Base-by-base conservation (phyloP, 2,888 invertebrate species). In the Lasiommata megera region DNA sequence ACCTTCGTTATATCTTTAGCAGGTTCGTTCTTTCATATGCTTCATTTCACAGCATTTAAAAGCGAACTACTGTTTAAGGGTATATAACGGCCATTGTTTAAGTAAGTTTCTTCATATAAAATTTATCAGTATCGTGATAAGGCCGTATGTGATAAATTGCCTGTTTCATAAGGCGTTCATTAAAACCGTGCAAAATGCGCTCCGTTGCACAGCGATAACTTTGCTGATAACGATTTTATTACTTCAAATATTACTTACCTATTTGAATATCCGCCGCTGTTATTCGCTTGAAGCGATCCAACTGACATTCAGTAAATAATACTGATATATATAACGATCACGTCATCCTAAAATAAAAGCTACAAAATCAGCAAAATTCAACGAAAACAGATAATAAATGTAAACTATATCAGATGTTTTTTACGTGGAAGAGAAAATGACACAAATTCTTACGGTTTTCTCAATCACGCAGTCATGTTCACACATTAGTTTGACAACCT, bases 101-200 rank as follows among this genome's bases (percentile, higher is more conserved):
- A 77, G 77, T 80, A 74, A 77, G 75, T 84, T 86, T 79, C 75
- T 80, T 81, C 75, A 74, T 84, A 86, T 84, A 83, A 83, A 78
- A 79, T 79, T 84, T 88, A 87, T 83, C 84, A 87, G 76, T 75
- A 80, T 74, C 76, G 74, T 86, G 88, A 88, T 88, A 88, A 88
- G 85, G 84, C 74, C 64, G 70, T 70, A 87, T 88, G 88, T 88
- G 87, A 89, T 89, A 88, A 89, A 89, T 88, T 88, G 85, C 84
- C 88, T 88, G 86, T 88, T 89, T 90, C 87, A 89, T 89, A 87
- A 79, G 87, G 86, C 88, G 81, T 90, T 90, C 89, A 90, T 89
- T 90, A 90, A 86, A 80, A 81, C 82, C 88, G 83, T 89, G 87
- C 79, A 83, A 75, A 89, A 90, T 88, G 83, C 85, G 80, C 79